phyloP scores from a whole-genome alignment of 2,113 vertebrate species.

The Bubalus kerabau region DNA sequence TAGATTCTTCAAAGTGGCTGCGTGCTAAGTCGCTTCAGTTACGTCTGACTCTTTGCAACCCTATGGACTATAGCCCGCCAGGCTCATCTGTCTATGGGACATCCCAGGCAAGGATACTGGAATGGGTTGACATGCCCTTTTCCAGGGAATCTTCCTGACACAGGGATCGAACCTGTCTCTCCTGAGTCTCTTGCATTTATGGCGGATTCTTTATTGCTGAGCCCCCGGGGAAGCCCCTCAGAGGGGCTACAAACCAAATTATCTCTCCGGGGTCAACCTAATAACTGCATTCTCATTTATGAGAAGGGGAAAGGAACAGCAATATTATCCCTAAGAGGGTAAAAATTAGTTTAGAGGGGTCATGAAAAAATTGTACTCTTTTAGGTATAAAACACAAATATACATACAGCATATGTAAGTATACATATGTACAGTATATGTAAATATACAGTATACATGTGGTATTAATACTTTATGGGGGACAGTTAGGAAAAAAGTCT shows the following conservation, averaged over 20 bases:
- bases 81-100: not conserved
- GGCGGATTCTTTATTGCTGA: not conserved
- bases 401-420: no score
- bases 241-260: not conserved
- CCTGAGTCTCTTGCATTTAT: not conserved
- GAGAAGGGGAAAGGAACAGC: not conserved
- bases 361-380: not conserved
- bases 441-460: not conserved
- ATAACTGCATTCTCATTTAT: not conserved
- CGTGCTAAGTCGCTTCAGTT: not conserved
- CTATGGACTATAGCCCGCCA: not conserved
- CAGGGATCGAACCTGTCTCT: not conserved
- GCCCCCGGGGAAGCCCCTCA: not conserved
- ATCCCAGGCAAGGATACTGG: not conserved
- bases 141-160: not conserved
- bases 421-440: no score
- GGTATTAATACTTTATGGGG: not conserved
- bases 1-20: not conserved
- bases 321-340: not conserved
- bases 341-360: not conserved
- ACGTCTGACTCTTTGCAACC: accelerated
- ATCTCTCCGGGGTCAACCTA: not conserved
- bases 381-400: not conserved
- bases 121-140: not conserved
- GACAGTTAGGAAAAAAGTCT: not conserved